These are phyloP conservation scores for Parazoanthus darwini DNA, from an alignment of 92 coral and sea anemone genomes.

Conservation along the genomic window DNA sequence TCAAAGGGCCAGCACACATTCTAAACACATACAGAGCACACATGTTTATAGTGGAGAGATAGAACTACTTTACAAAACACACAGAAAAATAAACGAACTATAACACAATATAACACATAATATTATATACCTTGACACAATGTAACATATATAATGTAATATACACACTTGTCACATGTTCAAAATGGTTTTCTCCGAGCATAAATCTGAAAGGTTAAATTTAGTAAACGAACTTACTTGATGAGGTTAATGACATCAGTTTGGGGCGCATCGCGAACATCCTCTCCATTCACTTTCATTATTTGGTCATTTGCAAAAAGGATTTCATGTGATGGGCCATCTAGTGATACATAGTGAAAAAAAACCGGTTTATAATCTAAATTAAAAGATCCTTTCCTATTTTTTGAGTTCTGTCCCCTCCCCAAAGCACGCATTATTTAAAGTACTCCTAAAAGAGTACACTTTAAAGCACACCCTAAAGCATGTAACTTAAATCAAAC, in stretches of 20 bases:
- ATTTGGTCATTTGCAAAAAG: conserved; percentile 94
- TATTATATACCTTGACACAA: too few species aligned
- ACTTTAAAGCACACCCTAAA: too few species aligned
- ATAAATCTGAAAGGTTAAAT: not conserved
- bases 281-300: conserved; percentile 80
- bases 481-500: too few species aligned
- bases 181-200: not conserved
- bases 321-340: conserved; percentile 89
- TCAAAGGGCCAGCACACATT: conserved; percentile 55
- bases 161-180: too few species aligned
- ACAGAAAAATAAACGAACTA: too few species aligned
- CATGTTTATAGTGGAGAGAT: too few species aligned
- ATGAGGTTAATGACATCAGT: conserved; percentile 86
- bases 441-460: too few species aligned
- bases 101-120: too few species aligned
- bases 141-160: too few species aligned
- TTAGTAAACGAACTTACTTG: conserved; percentile 61
- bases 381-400: not conserved
- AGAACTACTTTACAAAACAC: too few species aligned
- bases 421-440: too few species aligned
- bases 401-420: too few species aligned
- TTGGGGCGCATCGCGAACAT: conserved; percentile 83
- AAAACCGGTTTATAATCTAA: not conserved
- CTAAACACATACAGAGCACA: conserved; percentile 34
- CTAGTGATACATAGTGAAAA: conserved; percentile 30